Base-by-base conservation (phyloP, 2,113 vertebrate genomes). In the Dinomys branickii region DNA sequence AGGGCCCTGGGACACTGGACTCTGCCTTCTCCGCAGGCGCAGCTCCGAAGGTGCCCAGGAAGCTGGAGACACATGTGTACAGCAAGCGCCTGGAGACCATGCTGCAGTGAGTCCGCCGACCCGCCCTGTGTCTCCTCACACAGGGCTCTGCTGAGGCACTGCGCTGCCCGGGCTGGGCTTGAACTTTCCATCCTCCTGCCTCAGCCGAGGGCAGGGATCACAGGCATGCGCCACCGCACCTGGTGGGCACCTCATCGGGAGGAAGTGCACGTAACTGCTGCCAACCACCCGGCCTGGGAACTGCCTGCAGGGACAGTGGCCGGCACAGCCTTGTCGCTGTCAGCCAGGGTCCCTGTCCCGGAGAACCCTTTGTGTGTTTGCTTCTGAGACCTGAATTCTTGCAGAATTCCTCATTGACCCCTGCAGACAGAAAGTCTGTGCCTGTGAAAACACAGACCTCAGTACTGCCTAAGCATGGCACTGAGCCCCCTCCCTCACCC, bases 81-180 rank as follows among this genome's bases (percentile, higher is more conserved):
- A 97, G 98, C 88, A 99, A 99, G 98, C 98, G 99, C 58, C 97
- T 99, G 98, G 99, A 98, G 88, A 99, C 99, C 91, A 99, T 99
- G 99, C 99, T 99, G 59, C 99, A 99, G 99, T 99, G 98, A 99
- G 99, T 98, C 26, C 35, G 3, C 61, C 65, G 9, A 52, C 41
- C 20, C 47, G 47, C 47, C 59, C 26, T 26, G 22, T 8, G 24
- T 61, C 26, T 24, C 59, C 56, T 35, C 35, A 14, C 12, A 7
- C 47, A 20, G 10, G 7, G 28, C 22, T 52, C 30, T 80, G 47
- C 47, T 52, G 22, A 33, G 77, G 33, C 47, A 52, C 47, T 33
- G 30, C 52, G 77, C 30, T 47, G 11, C 41, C 41, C 2, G 2
- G 71, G 41, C 73, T 77, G 26, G 38, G 1, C 73, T 28, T 77